Conservation (phyloP, 2,797 vertebrate species). For the Bovichtus variegatus region DNA sequence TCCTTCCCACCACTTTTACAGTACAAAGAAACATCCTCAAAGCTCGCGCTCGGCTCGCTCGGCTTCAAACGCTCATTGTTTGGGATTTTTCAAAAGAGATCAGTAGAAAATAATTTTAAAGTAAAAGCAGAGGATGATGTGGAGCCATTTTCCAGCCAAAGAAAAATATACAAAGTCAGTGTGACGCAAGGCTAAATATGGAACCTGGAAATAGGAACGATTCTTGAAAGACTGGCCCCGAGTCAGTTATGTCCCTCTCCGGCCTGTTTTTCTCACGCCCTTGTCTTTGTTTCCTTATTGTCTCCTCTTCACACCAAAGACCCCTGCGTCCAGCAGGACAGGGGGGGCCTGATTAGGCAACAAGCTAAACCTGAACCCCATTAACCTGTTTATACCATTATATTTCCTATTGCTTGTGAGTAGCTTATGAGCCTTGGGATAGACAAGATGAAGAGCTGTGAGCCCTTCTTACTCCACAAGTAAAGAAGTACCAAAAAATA, state of each 20-base stretch:
- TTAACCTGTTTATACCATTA: constrained; percentile 25
- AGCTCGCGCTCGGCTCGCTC: constrained; percentile 7
- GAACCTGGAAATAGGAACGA: neutral
- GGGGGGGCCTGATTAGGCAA: neutral
- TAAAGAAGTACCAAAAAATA: neutral
- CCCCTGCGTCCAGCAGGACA: neutral
- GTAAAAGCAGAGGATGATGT: constrained; percentile 2
- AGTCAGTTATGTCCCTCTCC: neutral
- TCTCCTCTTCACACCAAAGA: constrained; percentile 1
- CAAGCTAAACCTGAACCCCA: constrained; percentile 28
- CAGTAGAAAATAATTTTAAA: neutral
- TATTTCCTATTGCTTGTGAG: constrained; percentile 6
- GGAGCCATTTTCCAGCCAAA: neutral
- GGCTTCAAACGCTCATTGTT: constrained; percentile 29
- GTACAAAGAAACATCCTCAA: constrained; percentile 42
- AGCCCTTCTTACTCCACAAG: neutral
- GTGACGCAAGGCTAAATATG: neutral
- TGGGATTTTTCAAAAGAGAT: constrained; percentile 9
- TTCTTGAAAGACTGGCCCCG: constrained; percentile 2
- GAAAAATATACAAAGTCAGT: neutral
- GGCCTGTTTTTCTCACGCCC: neutral
- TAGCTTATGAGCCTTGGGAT: neutral
- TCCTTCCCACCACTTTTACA: constrained; percentile 19
- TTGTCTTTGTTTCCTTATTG: neutral
- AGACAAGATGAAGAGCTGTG: neutral